Evolutionary conservation across 2,113 vertebrate species (phyloP), one percentile per base, ranked within the genome.

Genomic region (Pyrgilauda ruficollis): DNA sequence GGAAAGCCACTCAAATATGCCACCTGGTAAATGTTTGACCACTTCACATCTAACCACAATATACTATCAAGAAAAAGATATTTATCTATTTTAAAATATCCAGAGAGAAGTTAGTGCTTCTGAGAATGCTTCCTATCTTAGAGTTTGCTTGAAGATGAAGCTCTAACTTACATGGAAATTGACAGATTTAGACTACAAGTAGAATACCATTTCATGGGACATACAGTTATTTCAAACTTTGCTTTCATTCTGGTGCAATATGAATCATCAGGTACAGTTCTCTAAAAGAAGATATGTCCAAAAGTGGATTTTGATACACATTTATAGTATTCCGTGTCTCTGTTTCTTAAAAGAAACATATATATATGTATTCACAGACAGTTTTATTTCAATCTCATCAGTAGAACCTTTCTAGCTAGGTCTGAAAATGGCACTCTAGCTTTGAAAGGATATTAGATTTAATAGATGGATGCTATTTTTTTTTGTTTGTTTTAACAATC

Each of bases 51-150:
- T 55, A 53, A 80, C n/a, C 50, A 52, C 15, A 82, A 31, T 3
- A 61, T 13, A 41, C 1, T 15, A 49, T 18, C 3, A 86, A 77
- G 10, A 1, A 68, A 82, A 75, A 55, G 6, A 68, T 0, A 0
- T 9, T 41, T 74, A 75, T 56, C 23, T 49, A 9, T 49, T 91
- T 69, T 72, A 50, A 93, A 52, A 74, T 22, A 8, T 72, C 12
- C 15, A 68, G 16, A 78, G 30, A 70, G 1, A 84, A 67, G 3
- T 59, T 43, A 33, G 2, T 30, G 7, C 3, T 10, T 41, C 2
- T 7, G 26, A 81, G 13, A 70, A 6, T 39, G 16, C 3, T 72
- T 87, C 33, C 18, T 75, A 2, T 44, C 8, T 64, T 63, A 43
- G 13, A 49, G 5, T 46, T 53, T 84, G 7, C 10, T n/a, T 68